phyloP scores from a whole-genome alignment of 92 coral and sea anemone genomes.

The Epizoanthus ramosus region DNA sequence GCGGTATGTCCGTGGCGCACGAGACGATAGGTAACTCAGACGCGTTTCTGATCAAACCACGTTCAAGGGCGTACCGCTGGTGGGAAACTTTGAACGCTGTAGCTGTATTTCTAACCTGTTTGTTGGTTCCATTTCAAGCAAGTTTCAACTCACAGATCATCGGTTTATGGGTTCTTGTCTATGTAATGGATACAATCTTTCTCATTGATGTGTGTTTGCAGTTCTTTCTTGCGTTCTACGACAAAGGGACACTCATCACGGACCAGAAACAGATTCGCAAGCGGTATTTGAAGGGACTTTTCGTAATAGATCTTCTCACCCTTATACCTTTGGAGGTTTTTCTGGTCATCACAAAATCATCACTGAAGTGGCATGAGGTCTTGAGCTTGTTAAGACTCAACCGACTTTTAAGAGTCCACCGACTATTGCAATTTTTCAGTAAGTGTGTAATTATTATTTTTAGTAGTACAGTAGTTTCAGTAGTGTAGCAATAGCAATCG shows the following conservation, averaged over 20 bases:
- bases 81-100: slow-evolving; percentile 68
- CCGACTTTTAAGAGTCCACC: slow-evolving; percentile 67
- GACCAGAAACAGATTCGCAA: slow-evolving; percentile 60
- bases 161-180: slow-evolving; percentile 61
- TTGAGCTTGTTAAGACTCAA: slow-evolving; percentile 71
- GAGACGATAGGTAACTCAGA: slow-evolving; percentile 31
- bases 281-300: slow-evolving; percentile 66
- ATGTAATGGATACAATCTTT: slow-evolving; percentile 66
- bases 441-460: slow-evolving; percentile 30
- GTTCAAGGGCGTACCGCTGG: slow-evolving; percentile 55
- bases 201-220: slow-evolving; percentile 61
- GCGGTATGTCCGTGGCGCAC: slow-evolving; percentile 68
- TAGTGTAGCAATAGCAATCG: too few species aligned
- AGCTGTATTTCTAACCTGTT: slow-evolving; percentile 60
- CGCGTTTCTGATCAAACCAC: slow-evolving; percentile 68
- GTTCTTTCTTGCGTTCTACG: slow-evolving; percentile 70
- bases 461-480: too few species aligned
- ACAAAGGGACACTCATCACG: slow-evolving; percentile 73
- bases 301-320: slow-evolving; percentile 62
- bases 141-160: slow-evolving; percentile 58
- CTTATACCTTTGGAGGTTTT: slow-evolving; percentile 70
- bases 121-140: slow-evolving; percentile 81
- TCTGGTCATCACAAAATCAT: slow-evolving; percentile 34
- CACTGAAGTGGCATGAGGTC: slow-evolving; percentile 57
- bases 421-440: slow-evolving; percentile 73